These are phyloP conservation scores for Cygnus buccinator DNA, from an alignment of 2,113 vertebrate species.

Conservation along the genomic window DNA sequence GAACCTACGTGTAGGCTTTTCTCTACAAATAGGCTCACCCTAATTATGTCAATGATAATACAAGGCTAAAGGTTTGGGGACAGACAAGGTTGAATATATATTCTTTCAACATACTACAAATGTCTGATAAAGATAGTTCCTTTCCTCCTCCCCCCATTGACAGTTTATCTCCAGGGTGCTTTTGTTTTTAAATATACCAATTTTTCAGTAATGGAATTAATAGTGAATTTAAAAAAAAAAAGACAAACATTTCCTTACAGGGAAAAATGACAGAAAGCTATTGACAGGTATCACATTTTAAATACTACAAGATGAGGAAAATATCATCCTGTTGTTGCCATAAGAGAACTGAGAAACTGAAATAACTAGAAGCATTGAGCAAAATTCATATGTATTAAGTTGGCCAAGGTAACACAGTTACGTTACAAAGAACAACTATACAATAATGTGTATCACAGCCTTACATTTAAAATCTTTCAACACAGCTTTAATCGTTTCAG, in stretches of 20 bases:
- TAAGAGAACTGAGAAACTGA: background rate
- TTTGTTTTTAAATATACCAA: background rate
- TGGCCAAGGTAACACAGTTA: conserved; percentile 13
- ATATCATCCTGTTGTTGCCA: background rate
- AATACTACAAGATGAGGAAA: conserved; percentile 31
- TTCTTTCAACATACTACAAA: background rate
- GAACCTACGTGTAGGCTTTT: background rate
- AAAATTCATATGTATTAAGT: background rate
- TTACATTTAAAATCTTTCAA: background rate
- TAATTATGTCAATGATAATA: background rate
- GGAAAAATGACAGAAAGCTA: background rate
- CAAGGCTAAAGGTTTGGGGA: background rate
- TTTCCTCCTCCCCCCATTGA: background rate
- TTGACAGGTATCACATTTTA: background rate
- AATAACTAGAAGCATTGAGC: background rate
- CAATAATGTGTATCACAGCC: background rate
- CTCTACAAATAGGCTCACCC: background rate
- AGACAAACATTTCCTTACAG: background rate
- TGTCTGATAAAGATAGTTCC: background rate
- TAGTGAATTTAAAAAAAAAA: background rate
- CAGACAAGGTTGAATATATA: background rate
- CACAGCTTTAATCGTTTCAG: conserved; percentile 17
- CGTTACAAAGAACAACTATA: background rate
- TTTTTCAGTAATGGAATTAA: conserved; percentile 2
- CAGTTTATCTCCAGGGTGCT: background rate